Percentiles rank a stretch among this genome's conserved stretches.
Evolutionary conservation across 2,113 vertebrate genomes (phyloP).

Genomic region (Illadopsis cleaveri): DNA sequence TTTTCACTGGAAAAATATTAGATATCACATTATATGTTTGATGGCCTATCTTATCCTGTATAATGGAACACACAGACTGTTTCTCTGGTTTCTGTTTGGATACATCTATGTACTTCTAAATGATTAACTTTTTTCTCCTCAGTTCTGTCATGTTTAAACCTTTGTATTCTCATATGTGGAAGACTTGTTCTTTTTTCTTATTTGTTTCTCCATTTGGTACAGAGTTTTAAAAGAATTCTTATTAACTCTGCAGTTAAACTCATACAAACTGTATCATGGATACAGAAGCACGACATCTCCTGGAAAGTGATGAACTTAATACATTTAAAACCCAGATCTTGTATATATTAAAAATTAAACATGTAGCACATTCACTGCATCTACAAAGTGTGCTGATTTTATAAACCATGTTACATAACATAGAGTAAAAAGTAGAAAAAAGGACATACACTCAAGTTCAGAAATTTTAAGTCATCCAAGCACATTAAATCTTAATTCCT

Average conservation of each 20-base stretch:
- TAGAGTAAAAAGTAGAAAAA: not conserved
- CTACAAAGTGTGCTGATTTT: not conserved
- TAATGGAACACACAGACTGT: not conserved
- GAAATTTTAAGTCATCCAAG: not conserved
- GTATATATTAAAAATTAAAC: not conserved
- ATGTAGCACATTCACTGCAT: not conserved
- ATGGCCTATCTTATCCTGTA: not conserved
- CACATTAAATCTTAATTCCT: not conserved
- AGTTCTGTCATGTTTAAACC: fast-evolving
- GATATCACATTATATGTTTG: not conserved
- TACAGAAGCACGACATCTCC: not conserved
- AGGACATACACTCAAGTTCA: not conserved
- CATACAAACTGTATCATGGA: not conserved
- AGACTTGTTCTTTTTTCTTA: not conserved
- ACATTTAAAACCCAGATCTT: not conserved
- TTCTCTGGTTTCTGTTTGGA: not conserved
- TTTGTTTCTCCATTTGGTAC: not conserved
- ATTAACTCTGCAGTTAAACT: not conserved
- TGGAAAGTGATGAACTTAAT: not conserved
- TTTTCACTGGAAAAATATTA: not conserved
- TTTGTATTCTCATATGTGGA: not conserved
- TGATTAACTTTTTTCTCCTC: not conserved
- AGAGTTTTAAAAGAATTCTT: not conserved
- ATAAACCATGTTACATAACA: not conserved
- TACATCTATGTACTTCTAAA: not conserved